Evolutionary conservation across 1,140 invertebrate genomes (phyloP), one percentile per base, ranked within the genome.

Genomic region (Drosophila saltans): DNA sequence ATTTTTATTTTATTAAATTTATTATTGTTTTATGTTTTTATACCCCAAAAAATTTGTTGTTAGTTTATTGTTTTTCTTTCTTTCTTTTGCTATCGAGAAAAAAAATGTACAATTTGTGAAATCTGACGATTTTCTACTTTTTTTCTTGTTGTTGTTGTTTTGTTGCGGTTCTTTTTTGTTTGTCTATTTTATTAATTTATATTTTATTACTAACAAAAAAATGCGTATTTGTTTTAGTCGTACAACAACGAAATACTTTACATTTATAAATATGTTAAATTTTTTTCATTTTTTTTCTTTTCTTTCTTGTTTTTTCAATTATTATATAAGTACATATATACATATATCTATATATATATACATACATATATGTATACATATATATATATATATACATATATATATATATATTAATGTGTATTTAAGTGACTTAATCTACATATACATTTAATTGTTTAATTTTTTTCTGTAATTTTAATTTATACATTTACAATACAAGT

Each of bases 191-290:
- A 67, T 67, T 76, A 24, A 65, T 52, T 33, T 59, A 58, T 57
- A 41, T 64, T 71, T 67, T 70, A 76, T 79, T 62, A 69, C 78
- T 77, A 85, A 80, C 68, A 81, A 78, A 82, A 80, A 88, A 88
- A 81, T 88, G 82, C 83, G 75, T 73, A 79, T 80, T 88, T 86
- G 78, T 79, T 85, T 75, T 80, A 77, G 72, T 80, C 71, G 66
- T 80, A 88, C 74, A 84, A 84, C 66, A 84, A 84, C 77, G 74
- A 84, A 84, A 84, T 84, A 84, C 77, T 89, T 75, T 89, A 80
- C 85, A 80, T 80, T 86, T 79, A 85, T 85, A 81, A 78, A 81
- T 86, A 78, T 81, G 69, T 72, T 68, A 65, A 66, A 16, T 16
- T 76, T 72, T 66, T 69, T 66, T 43, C 60, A 40, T 78, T 62